phyloP scores from a whole-genome alignment of 2,888 invertebrate genomes.

The Troilus luridus region DNA sequence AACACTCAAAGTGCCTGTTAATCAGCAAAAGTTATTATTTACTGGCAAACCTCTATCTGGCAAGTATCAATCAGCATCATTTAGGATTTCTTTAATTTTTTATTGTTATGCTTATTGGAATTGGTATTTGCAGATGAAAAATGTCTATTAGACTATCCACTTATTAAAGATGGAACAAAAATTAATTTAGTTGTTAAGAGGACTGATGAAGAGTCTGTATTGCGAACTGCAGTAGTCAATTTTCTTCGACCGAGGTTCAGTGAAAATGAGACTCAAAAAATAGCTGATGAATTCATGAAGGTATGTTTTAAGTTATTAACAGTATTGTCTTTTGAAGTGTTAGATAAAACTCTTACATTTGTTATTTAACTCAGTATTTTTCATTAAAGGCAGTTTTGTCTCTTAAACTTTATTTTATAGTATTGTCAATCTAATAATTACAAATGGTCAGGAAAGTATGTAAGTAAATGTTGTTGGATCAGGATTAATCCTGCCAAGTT shows the following conservation, averaged over 20 bases:
- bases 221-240: conserved; percentile 74
- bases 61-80: conserved; percentile 64
- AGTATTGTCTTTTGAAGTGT: background rate
- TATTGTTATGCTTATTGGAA: background rate
- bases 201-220: conserved; percentile 69
- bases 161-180: conserved; percentile 82
- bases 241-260: conserved; percentile 76
- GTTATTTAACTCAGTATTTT: background rate
- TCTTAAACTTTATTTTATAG: background rate
- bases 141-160: conserved; percentile 77
- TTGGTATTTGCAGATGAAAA: conserved; percentile 74
- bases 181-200: conserved; percentile 81
- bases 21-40: conserved; percentile 80
- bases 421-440: background rate
- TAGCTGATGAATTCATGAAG: conserved; percentile 75
- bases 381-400: background rate
- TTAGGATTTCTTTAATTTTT: background rate
- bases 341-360: background rate
- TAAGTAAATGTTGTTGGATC: background rate
- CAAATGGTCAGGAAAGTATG: background rate
- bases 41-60: conserved; percentile 78
- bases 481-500: background rate
- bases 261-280: conserved; percentile 76
- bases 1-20: conserved; percentile 77
- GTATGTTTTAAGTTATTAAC: conserved; percentile 65